These are phyloP conservation scores for Punctoribates punctum DNA, from an alignment of 2,888 invertebrate genomes.

Conservation along the genomic window DNA sequence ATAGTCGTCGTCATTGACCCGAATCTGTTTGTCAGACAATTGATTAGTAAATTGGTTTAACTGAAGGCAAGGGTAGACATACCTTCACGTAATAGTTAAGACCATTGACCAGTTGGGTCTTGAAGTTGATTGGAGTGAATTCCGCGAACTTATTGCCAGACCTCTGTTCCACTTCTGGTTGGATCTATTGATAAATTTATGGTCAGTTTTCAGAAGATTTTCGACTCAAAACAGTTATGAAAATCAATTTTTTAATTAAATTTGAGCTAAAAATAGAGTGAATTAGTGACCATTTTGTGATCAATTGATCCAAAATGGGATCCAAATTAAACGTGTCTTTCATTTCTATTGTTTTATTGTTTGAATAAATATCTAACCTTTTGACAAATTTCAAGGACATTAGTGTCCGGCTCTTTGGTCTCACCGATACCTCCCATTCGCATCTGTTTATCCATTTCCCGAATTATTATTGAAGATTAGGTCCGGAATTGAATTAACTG, in stretches of 20 bases:
- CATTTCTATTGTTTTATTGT: too few relatives aligned
- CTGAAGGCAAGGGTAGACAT: not conserved
- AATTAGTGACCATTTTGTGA: too few relatives aligned
- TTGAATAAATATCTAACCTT: too few relatives aligned
- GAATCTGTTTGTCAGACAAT: slow-evolving; percentile 43
- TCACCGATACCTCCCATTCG: not conserved
- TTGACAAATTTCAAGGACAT: not conserved
- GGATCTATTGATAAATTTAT: slow-evolving; percentile 46
- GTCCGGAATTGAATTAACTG: too few relatives aligned
- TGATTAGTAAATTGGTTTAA: slow-evolving; percentile 8
- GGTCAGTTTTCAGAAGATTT: not conserved
- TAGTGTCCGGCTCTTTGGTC: not conserved
- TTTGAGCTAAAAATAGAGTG: too few relatives aligned
- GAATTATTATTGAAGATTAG: not conserved
- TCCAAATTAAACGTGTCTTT: too few relatives aligned
- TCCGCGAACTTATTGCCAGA: slow-evolving; percentile 44
- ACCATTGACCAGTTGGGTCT: slow-evolving; percentile 49
- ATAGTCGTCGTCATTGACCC: slow-evolving; percentile 44
- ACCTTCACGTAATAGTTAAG: slow-evolving; percentile 49
- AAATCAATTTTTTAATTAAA: too few relatives aligned
- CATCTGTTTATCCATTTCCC: not conserved
- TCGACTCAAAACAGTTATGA: not conserved
- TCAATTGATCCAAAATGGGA: too few relatives aligned
- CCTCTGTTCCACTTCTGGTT: slow-evolving; percentile 45
- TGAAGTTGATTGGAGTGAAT: slow-evolving; percentile 45